Evolutionary conservation across 1,140 invertebrate genomes (phyloP).

Genomic region (Hyles vespertilio): DNA sequence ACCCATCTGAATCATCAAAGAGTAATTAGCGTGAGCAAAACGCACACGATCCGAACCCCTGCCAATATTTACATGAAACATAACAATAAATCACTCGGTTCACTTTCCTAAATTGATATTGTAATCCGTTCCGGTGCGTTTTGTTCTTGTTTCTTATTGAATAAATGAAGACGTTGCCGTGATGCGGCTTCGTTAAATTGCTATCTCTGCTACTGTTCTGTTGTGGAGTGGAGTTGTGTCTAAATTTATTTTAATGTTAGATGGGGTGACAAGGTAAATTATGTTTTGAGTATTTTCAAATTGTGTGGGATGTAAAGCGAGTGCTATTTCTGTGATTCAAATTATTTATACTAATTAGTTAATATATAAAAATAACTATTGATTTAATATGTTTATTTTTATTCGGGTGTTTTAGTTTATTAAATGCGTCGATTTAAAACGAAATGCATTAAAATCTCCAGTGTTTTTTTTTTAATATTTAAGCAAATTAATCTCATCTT

Average conservation of each 20-base stretch:
- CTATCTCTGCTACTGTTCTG: conserved; percentile 41
- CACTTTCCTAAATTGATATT: conserved; percentile 76
- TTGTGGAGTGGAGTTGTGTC: conserved; percentile 36
- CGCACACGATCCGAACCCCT: conserved; percentile 20
- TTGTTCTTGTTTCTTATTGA: conserved; percentile 60
- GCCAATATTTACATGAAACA: conserved; percentile 59
- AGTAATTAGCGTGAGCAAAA: conserved; percentile 48
- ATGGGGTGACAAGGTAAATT: not conserved
- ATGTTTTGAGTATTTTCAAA: too few relatives aligned
- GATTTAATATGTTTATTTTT: too few relatives aligned
- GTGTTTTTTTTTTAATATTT: conserved; percentile 2
- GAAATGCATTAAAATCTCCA: too few relatives aligned
- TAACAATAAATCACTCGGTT: conserved; percentile 69
- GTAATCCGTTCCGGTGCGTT: conserved; percentile 56
- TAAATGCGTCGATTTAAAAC: too few relatives aligned
- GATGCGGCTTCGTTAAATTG: conserved; percentile 72
- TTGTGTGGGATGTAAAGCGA: too few relatives aligned
- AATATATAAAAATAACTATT: too few relatives aligned
- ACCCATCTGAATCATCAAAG: not conserved
- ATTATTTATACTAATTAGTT: too few relatives aligned
- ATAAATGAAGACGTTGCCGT: conserved; percentile 69
- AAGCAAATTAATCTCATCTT: not conserved
- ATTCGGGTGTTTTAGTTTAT: too few relatives aligned
- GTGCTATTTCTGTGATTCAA: too few relatives aligned
- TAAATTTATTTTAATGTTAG: conserved; percentile 2